Evolutionary conservation across 2,888 invertebrate genomes (phyloP).

Genomic region (Polydrusus tereticollis): DNA sequence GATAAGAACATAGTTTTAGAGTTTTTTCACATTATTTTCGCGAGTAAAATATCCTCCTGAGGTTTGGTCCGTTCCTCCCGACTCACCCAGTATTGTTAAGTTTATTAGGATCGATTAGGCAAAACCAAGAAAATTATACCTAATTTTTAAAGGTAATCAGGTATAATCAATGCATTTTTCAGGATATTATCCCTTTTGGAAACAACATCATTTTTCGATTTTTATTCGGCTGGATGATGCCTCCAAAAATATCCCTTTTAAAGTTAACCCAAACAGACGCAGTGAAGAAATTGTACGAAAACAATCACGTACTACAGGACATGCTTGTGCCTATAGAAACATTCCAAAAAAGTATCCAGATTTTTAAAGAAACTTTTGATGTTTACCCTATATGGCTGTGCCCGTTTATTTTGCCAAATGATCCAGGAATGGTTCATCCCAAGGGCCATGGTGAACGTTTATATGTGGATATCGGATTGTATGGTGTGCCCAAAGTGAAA

Average conservation of each 20-base stretch:
- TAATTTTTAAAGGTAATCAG: neutral
- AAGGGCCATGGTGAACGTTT: slow-evolving; percentile 58
- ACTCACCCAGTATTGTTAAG: too few relatives aligned
- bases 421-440: slow-evolving; percentile 81
- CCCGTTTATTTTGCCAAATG: slow-evolving; percentile 78
- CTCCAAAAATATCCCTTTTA: slow-evolving; percentile 84
- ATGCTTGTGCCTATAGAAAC: slow-evolving; percentile 80
- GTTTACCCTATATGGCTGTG: slow-evolving; percentile 88
- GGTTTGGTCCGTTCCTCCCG: too few relatives aligned
- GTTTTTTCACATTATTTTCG: too few relatives aligned
- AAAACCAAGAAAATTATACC: neutral
- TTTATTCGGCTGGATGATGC: slow-evolving; percentile 85
- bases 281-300: slow-evolving; percentile 79
- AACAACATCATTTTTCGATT: slow-evolving; percentile 80
- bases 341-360: slow-evolving; percentile 72
- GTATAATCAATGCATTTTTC: slow-evolving; percentile 41
- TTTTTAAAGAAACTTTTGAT: slow-evolving; percentile 76
- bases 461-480: slow-evolving; percentile 86
- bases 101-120: too few relatives aligned
- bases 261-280: slow-evolving; percentile 83
- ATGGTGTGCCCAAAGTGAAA: slow-evolving; percentile 78
- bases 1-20: too few relatives aligned
- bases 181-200: slow-evolving; percentile 88
- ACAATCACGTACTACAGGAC: slow-evolving; percentile 84
- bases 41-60: too few relatives aligned